Evolutionary conservation across 1,140 invertebrate genomes (phyloP), one percentile per base, ranked within the genome.

Genomic region (Conus betulinus): DNA sequence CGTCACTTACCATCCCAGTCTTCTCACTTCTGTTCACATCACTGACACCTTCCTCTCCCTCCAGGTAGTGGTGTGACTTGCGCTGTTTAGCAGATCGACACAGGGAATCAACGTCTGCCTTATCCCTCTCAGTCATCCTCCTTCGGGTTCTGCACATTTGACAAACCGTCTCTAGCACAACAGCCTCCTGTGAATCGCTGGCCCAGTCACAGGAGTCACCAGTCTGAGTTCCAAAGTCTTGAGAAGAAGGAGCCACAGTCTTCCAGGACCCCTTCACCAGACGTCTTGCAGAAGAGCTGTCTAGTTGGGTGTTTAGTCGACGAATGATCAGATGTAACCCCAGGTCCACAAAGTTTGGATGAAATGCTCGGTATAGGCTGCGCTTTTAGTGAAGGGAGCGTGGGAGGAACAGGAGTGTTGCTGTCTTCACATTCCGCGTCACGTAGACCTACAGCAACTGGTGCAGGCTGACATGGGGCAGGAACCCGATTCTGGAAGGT

Each of bases 211-310:
- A 27, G 25, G 76, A 27, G 8, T 39, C 17, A 25, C 39, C 76
- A 78, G 76, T 78, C 76, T 78, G 76, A 78, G 76, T 78, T 51
- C 76, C 76, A 78, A 27, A 78, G 76, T 51, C 76, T 51, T 51
- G n/a, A 39, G 8, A 27, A 10, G 8, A 27, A 51, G 76, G 10
- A 27, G 25, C 39, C 39, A 39, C 0, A 78, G 20, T 39, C 76
- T 51, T 11, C 27, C 76, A 51, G 67, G 67, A 71, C 67, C 6
- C 20, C 67, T 71, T 23, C 8, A 15, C 15, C 8, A 11, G 8
- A 60, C 57, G 57, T 11, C 57, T 8, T 0, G 8, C 57, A 15
- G 57, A 60, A 60, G 57, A 60, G 8, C 57, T 60, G 57, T 60
- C 8, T 15, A 60, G 15, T 15, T 8, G 8, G 15, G 57, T 0